Evolutionary conservation across 2,113 vertebrate species (phyloP).

Genomic region (Bettongia penicillata): DNA sequence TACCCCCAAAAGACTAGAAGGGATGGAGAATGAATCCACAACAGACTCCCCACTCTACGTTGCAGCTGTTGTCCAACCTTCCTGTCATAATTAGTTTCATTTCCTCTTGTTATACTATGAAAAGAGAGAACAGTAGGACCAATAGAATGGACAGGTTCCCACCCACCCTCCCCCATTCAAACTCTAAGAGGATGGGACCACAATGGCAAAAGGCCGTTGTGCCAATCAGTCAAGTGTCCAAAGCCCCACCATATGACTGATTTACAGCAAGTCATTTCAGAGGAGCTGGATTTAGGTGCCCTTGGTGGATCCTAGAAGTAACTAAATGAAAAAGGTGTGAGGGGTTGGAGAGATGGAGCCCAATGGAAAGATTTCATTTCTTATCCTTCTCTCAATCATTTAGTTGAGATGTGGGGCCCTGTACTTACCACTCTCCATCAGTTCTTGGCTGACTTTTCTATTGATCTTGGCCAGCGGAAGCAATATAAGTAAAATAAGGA

Average conservation of each 20-base stretch:
- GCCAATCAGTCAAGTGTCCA: neutral
- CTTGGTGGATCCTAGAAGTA: neutral
- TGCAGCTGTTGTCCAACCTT: neutral
- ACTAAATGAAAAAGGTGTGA: neutral
- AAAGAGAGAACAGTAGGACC: neutral
- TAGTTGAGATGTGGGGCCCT: too few relatives aligned
- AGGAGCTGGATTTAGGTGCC: neutral
- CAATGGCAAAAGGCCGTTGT: neutral
- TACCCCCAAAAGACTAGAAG: neutral
- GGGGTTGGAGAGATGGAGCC: neutral
- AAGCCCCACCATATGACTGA: neutral
- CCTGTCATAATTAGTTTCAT: neutral
- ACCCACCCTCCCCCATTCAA: neutral
- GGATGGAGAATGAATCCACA: neutral
- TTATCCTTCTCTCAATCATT: neutral
- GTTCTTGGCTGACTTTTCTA: conserved; percentile 36
- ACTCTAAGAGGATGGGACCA: neutral
- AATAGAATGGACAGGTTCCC: neutral
- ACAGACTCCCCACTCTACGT: accelerated
- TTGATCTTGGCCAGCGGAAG: conserved; percentile 15
- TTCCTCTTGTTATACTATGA: neutral
- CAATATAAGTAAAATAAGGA: neutral
- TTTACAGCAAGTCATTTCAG: neutral
- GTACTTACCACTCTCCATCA: conserved; percentile 13
- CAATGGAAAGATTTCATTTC: neutral